Evolutionary conservation across 2,888 invertebrate species (phyloP).

Genomic region (Oligia fasciuncula): DNA sequence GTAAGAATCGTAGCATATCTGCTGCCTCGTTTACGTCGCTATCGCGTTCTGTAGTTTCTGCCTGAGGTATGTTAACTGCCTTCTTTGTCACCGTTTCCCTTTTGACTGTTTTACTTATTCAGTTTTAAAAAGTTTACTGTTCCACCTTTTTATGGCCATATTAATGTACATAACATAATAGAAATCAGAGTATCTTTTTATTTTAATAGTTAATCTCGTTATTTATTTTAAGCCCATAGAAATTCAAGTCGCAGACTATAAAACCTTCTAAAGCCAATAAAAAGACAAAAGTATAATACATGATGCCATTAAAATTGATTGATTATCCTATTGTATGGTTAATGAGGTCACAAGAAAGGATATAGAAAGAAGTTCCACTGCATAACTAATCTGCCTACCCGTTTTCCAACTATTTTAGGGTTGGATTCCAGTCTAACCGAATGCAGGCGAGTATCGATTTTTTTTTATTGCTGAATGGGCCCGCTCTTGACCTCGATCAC

Average conservation of each 20-base stretch:
- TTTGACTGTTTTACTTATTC: background rate
- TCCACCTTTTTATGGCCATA: background rate
- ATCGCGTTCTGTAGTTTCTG: too few relatives aligned
- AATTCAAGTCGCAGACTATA: conserved; percentile 42
- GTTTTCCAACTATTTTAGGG: background rate
- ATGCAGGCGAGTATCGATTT: background rate
- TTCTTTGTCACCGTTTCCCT: background rate
- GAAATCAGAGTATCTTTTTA: background rate
- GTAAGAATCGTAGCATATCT: too few relatives aligned
- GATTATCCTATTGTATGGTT: conserved; percentile 60
- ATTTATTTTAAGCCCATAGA: conserved; percentile 29
- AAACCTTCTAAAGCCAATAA: conserved; percentile 57
- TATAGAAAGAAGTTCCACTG: conserved; percentile 1
- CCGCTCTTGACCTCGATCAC: too few relatives aligned
- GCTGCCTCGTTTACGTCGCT: too few relatives aligned
- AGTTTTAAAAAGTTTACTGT: background rate
- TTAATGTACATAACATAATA: background rate
- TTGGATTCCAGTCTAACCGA: background rate
- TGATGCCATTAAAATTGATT: conserved; percentile 66
- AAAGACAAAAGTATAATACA: conserved; percentile 62
- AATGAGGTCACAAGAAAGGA: conserved; percentile 34
- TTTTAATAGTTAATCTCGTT: conserved; percentile 46
- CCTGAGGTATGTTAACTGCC: background rate
- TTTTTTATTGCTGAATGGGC: background rate
- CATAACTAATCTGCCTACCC: background rate